Conservation (phyloP, 2,113 vertebrate species). For the Chionis minor region DNA sequence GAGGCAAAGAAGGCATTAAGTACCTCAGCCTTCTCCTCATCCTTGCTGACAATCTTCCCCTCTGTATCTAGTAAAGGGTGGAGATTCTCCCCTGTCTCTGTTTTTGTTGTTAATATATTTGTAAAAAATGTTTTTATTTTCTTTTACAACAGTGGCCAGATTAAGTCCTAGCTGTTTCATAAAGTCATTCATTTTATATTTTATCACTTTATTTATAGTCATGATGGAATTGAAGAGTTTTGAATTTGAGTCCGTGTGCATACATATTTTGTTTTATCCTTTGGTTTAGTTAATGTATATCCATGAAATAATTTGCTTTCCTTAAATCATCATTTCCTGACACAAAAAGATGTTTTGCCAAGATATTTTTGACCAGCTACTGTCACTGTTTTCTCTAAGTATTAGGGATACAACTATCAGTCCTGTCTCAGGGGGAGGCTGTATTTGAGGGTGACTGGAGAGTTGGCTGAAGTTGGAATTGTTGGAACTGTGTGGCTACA, state of each 20-base stretch:
- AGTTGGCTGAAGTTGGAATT: background rate
- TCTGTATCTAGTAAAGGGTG: too few species aligned
- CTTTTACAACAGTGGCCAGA: too few species aligned
- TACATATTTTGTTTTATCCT: background rate
- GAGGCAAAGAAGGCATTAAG: too few species aligned
- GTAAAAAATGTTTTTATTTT: too few species aligned
- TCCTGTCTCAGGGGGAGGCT: background rate
- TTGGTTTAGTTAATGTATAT: background rate
- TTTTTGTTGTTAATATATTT: too few species aligned
- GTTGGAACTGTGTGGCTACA: background rate
- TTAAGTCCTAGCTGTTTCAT: background rate
- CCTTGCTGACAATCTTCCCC: too few species aligned
- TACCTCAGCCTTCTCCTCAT: too few species aligned
- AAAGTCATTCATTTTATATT: background rate
- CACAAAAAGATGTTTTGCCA: background rate
- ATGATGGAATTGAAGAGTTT: background rate
- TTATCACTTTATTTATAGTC: background rate
- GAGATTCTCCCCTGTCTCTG: too few species aligned
- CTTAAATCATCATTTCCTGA: background rate
- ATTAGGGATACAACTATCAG: background rate
- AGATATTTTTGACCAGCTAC: background rate
- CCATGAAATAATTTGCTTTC: background rate
- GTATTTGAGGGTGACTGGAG: background rate
- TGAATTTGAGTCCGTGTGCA: background rate
- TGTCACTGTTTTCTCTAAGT: background rate